Conservation (phyloP, 2,113 vertebrate species). For the Rhinoptilus africanus region DNA sequence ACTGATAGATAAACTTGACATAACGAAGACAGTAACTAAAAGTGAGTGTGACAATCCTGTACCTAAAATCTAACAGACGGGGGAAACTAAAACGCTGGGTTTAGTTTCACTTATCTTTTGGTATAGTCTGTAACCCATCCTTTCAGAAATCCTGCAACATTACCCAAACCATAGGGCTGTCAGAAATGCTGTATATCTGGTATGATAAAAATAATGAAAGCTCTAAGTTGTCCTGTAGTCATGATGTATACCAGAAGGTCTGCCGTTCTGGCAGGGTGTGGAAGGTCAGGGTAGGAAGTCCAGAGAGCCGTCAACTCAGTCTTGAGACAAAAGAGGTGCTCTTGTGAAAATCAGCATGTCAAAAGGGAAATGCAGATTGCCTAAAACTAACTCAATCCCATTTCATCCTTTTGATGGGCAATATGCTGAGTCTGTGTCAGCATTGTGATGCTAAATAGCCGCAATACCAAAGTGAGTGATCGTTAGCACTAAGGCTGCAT, state of each 20-base stretch:
- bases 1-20: not conserved
- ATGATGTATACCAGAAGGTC: not conserved
- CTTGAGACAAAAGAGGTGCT: not conserved
- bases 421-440: not conserved
- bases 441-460: not conserved
- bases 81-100: not conserved
- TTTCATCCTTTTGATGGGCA: not conserved
- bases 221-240: not conserved
- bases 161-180: not conserved
- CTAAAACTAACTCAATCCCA: not conserved
- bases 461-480: not conserved
- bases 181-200: not conserved
- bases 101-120: not conserved
- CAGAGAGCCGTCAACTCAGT: not conserved
- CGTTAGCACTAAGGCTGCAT: not conserved
- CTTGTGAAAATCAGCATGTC: not conserved
- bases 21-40: not conserved
- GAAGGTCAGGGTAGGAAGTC: not conserved
- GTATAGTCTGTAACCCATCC: not conserved
- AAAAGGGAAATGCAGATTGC: not conserved
- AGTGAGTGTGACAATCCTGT: not conserved
- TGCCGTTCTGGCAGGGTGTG: not conserved
- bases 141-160: not conserved
- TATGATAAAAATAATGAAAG: not conserved
- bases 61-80: not conserved